phyloP scores from a whole-genome alignment of 2,888 invertebrate genomes.

The Cactoblastis cactorum region DNA sequence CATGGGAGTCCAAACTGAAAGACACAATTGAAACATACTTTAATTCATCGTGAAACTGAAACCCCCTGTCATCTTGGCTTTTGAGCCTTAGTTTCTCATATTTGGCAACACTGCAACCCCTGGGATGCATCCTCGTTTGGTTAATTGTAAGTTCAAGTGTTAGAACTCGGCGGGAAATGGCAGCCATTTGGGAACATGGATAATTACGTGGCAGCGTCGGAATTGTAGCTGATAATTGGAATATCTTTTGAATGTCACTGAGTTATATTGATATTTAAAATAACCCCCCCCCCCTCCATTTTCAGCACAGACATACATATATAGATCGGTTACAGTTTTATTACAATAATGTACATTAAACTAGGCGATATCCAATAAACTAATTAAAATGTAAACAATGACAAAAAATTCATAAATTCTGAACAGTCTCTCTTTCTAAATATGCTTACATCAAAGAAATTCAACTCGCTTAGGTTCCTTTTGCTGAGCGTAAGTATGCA shows the following conservation, averaged over 20 bases:
- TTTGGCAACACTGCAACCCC: constrained; percentile 44
- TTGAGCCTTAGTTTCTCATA: constrained; percentile 41
- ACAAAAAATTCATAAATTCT: too few relatives aligned
- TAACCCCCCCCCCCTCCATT: too few relatives aligned
- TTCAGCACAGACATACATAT: too few relatives aligned
- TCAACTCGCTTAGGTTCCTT: neutral
- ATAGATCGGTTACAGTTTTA: too few relatives aligned
- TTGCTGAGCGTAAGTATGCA: constrained; percentile 24
- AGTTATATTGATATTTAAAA: too few relatives aligned
- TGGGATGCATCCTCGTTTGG: constrained; percentile 48
- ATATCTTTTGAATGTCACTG: neutral
- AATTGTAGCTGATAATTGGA: neutral
- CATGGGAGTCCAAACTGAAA: neutral
- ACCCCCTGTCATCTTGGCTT: constrained; percentile 48
- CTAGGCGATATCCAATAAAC: too few relatives aligned
- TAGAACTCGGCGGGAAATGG: constrained; percentile 2
- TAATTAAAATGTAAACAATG: too few relatives aligned
- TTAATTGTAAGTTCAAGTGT: constrained; percentile 6
- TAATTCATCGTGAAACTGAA: constrained; percentile 30
- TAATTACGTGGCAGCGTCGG: neutral
- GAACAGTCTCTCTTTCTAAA: too few relatives aligned
- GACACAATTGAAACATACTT: neutral
- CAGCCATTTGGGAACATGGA: constrained; percentile 1
- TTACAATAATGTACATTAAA: too few relatives aligned
- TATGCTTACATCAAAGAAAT: neutral